Conservation (phyloP, 2,113 vertebrate genomes). For the Atrichornis clamosus region DNA sequence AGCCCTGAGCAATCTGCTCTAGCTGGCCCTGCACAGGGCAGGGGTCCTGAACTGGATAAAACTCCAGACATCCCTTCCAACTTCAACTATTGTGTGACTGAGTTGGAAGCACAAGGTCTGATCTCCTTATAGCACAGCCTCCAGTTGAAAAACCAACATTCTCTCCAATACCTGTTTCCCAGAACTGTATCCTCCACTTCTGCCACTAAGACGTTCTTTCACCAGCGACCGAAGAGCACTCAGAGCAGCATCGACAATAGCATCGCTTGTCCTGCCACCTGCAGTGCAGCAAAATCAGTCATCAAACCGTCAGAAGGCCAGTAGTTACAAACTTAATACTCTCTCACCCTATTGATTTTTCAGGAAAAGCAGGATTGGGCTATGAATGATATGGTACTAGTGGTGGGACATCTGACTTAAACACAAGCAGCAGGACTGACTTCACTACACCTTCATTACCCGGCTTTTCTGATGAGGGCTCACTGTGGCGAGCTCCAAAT, state of each 20-base stretch:
- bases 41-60: background rate
- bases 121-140: background rate
- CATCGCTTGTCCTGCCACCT: slow-evolving; percentile 89
- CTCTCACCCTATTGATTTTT: background rate
- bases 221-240: slow-evolving; percentile 82
- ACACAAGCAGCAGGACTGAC: background rate
- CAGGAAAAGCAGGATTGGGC: background rate
- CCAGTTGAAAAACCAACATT: background rate
- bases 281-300: background rate
- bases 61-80: background rate
- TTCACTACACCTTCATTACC: background rate
- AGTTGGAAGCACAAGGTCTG: background rate
- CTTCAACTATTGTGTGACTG: background rate
- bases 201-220: slow-evolving; percentile 86
- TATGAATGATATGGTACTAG: background rate
- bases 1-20: background rate
- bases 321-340: background rate
- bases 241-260: slow-evolving; percentile 90
- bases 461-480: background rate
- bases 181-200: slow-evolving; percentile 80
- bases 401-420: background rate
- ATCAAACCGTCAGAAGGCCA: background rate
- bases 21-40: background rate
- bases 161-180: slow-evolving; percentile 78
- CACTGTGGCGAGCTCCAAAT: background rate